phyloP scores from a whole-genome alignment of 2,888 invertebrate species.

The Toxonevra muliebris region DNA sequence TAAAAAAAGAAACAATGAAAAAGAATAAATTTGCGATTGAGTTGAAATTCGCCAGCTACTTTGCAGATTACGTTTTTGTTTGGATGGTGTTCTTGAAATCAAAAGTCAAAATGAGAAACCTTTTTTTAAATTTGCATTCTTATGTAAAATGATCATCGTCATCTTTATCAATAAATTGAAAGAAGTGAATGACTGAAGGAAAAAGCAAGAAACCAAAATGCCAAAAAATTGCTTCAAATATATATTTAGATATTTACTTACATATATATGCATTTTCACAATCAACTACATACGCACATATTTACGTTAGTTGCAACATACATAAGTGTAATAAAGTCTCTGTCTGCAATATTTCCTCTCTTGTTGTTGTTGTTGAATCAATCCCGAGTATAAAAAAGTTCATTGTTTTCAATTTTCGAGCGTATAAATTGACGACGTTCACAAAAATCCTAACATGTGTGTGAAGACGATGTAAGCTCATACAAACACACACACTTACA shows the following conservation, averaged over 20 bases:
- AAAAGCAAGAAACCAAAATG: constrained; percentile 4
- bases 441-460: background rate
- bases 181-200: constrained; percentile 1
- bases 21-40: background rate
- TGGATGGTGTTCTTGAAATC: constrained; percentile 19
- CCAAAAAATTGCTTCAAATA: background rate
- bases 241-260: background rate
- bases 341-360: background rate
- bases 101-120: constrained; percentile 18
- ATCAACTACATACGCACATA: background rate
- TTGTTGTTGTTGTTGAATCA: background rate
- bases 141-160: constrained; percentile 10
- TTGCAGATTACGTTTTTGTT: constrained; percentile 3
- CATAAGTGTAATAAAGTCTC: too few species aligned
- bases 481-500: background rate
- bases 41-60: too few species aligned
- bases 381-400: background rate
- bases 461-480: background rate
- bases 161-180: background rate
- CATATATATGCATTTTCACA: background rate
- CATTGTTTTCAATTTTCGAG: background rate
- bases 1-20: background rate
- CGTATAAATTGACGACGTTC: background rate
- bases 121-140: constrained; percentile 21
- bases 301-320: background rate